A percentile compares a stretch with the other conserved stretches of the same genome.
phyloP scores from a whole-genome alignment of 2,888 invertebrate species.

The Calameuta filiformis region DNA sequence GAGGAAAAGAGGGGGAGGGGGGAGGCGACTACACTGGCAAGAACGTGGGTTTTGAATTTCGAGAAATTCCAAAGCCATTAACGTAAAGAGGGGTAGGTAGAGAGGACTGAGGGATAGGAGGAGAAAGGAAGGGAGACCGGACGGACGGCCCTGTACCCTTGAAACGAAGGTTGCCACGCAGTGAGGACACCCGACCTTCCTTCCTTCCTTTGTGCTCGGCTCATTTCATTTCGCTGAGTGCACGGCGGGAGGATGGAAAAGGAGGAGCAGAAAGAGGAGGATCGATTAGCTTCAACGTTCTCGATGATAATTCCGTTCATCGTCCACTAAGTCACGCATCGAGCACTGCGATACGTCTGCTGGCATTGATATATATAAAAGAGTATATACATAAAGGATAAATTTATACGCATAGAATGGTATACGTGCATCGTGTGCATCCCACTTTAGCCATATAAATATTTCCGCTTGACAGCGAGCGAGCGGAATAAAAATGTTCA shows the following conservation, averaged over 20 bases:
- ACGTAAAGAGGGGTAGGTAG: conserved; percentile 9
- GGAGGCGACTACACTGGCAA: not conserved
- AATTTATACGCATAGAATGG: too few relatives aligned
- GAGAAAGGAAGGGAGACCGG: conserved; percentile 33
- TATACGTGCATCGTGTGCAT: not conserved
- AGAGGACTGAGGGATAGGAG: conserved; percentile 23
- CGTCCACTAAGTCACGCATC: not conserved
- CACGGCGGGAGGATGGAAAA: not conserved
- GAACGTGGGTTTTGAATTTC: conserved; percentile 1
- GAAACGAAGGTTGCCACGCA: conserved; percentile 58
- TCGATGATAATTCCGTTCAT: not conserved
- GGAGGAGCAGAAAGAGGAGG: conserved; percentile 12
- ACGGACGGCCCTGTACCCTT: conserved; percentile 58
- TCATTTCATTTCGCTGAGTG: conserved; percentile 41
- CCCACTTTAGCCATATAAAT: not conserved
- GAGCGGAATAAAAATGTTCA: not conserved
- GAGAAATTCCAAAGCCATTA: conserved; percentile 1
- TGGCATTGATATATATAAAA: not conserved
- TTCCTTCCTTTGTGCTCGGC: conserved; percentile 46
- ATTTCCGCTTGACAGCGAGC: not conserved
- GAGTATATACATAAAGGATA: not conserved
- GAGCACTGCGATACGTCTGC: not conserved
- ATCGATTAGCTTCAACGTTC: conserved; percentile 43
- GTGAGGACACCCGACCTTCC: conserved; percentile 52
- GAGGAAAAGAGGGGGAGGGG: not conserved